Base-by-base conservation (phyloP, 2,113 vertebrate species). In the rabbit (Oryctolagus cuniculus) region DNA sequence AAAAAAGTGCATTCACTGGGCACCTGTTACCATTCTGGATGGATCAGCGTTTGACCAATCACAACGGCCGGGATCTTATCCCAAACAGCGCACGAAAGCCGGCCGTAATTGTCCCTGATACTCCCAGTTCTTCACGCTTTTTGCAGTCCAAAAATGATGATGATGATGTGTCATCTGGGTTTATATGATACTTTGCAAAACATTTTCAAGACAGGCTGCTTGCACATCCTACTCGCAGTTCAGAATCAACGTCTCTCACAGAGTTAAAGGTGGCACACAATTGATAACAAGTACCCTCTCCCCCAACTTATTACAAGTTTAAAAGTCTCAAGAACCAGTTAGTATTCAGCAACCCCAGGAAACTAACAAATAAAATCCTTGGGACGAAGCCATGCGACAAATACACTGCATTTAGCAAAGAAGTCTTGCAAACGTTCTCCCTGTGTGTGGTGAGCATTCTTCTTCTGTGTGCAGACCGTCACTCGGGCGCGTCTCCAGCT, bases 1-100 rank as follows among this genome's bases (percentile, higher is more conserved):
- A 86, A 86, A 89, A 79, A 55, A 27, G 6, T 53, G 34, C 22
- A 75, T 70, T 63, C 25, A 27, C 31, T 51, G 36, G 53, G 51
- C 13, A 44, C 78, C 67, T 70, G 38, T 64, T 80, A 81, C 77
- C 74, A 69, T 92, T 77, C 61, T 89, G 73, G 53, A 78, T 67
- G 61, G 29, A 25, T 77, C 51, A 90, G 51, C 78, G 61, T 21
- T 75, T 29, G 10, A 69, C 80, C 66, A 63, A 34, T 72, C 38
- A 80, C 63, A 31, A 64, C 77, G 38, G 85, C 29, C 16, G n/a
- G 22, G 49, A 72, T 64, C 70, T 92, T 70, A 19, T 44, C 53
- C 25, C 34, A 61, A 87, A 84, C 2, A 66, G 34, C 25, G 69
- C 24, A 6, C 13, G 53, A 63, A 79, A 89, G 5, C 38, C 74